Evolutionary conservation across 1,140 invertebrate genomes (phyloP).

Genomic region (Drosophila lowei): DNA sequence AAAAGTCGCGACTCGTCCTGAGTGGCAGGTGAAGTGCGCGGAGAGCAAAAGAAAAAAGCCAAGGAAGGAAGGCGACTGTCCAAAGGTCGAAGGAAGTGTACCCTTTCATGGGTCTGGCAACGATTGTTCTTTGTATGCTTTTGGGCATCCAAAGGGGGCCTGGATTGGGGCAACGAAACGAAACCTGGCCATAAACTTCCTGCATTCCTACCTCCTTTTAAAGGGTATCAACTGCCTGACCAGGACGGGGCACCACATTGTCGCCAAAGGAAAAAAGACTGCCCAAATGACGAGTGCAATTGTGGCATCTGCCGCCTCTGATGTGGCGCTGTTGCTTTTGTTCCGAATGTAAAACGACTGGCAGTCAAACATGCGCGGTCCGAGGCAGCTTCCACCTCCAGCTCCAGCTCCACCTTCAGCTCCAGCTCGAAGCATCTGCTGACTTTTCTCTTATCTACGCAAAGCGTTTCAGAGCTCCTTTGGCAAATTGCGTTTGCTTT

Average conservation of each 20-base stretch:
- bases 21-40: constrained; percentile 57
- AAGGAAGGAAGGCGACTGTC: background rate
- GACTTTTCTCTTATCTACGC: constrained; percentile 57
- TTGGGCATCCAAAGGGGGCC: no score
- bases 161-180: no score
- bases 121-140: no score
- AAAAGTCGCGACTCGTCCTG: constrained; percentile 60
- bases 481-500: constrained; percentile 56
- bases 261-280: constrained; percentile 13
- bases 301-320: constrained; percentile 50
- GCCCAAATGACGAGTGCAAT: constrained; percentile 66
- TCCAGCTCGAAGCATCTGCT: constrained; percentile 42
- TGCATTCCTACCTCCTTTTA: constrained; percentile 2
- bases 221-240: no score
- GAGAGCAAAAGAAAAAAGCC: constrained; percentile 6
- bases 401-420: constrained; percentile 5
- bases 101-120: background rate
- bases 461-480: constrained; percentile 64
- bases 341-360: constrained; percentile 7
- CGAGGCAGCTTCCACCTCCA: constrained; percentile 10
- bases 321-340: constrained; percentile 29
- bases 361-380: constrained; percentile 61
- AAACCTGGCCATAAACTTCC: no score
- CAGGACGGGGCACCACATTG: no score
- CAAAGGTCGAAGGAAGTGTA: background rate